These are phyloP conservation scores for Patella pellucida DNA, from an alignment of 2,888 invertebrate species.

Conservation along the genomic window DNA sequence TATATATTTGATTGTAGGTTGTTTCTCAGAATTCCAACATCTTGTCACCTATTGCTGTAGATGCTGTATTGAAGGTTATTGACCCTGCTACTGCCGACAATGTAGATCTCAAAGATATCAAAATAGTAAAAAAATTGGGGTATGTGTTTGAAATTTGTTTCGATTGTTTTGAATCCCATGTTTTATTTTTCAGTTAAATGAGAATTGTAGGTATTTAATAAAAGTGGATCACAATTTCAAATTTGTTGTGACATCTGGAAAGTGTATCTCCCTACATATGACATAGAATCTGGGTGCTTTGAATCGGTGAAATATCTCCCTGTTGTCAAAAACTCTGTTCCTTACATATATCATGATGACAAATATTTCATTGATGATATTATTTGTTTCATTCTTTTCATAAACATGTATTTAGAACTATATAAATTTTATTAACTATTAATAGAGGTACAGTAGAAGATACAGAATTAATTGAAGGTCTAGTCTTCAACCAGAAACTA, in stretches of 20 bases:
- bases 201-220: not conserved
- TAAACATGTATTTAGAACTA: no score
- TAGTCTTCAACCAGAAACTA: slow-evolving; percentile 91
- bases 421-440: slow-evolving; percentile 29
- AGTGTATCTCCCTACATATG: no score
- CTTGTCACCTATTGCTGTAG: slow-evolving; percentile 96
- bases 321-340: no score
- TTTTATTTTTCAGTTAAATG: not conserved
- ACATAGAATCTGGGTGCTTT: no score
- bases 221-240: not conserved
- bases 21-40: slow-evolving; percentile 97
- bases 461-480: slow-evolving; percentile 94
- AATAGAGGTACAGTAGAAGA: slow-evolving; percentile 93
- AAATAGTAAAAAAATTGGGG: slow-evolving; percentile 96
- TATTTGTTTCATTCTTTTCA: no score
- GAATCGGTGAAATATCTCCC: no score
- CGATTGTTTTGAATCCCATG: not conserved
- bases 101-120: slow-evolving; percentile 93
- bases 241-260: not conserved
- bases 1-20: slow-evolving; percentile 75
- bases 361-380: no score
- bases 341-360: no score
- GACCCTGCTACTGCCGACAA: slow-evolving; percentile 79
- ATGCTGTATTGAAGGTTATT: slow-evolving; percentile 91
- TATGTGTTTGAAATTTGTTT: slow-evolving; percentile 39